Base-by-base conservation (phyloP, 2,113 vertebrate genomes). In the Amia ocellicauda region DNA sequence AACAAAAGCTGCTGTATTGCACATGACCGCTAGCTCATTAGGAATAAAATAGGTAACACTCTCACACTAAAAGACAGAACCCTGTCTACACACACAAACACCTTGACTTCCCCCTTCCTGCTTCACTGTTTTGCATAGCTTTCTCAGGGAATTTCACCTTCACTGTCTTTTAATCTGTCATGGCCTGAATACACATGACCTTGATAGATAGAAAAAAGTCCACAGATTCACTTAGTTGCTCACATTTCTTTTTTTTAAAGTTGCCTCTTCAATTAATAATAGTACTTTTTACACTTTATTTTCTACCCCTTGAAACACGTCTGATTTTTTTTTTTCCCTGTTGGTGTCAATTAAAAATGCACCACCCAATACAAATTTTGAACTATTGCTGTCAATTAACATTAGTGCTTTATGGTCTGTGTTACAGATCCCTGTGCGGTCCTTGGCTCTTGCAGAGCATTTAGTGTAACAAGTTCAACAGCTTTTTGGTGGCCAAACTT, bases 331-430 rank as follows among this genome's bases (percentile, higher is more conserved):
- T n/a, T 7, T 36, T 47, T 14, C 24, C 24, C 20, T 54, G 5
- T 11, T 22, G n/a, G 22, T 24, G 51, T 54, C 24, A 54, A 36
- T 20, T 83, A 80, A 85, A 88, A 85, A 80, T 68, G 64, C 74
- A 80, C 79, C 72, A 70, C 36, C 77, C 73, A 75, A 76, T 86
- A 80, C 88, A 86, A 80, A 73, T 67, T 58, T 56, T 42, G 73
- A 76, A 71, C 79, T 79, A 74, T 74, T 71, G 69, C 79, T 78
- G 73, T 84, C 87, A 89, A 89, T 90, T 90, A 85, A 86, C 84
- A 88, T 81, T 73, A 27, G 68, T 43, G 77, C 71, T 88, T 88
- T 88, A 89, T 86, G 82, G 79, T 59, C 78, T 75, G 69, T 84
- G 81, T 55, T 83, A 76, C 75, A 74, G 75, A 82, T 82, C 81